phyloP scores from a whole-genome alignment of 2,113 vertebrate species.

The Serinus canaria region DNA sequence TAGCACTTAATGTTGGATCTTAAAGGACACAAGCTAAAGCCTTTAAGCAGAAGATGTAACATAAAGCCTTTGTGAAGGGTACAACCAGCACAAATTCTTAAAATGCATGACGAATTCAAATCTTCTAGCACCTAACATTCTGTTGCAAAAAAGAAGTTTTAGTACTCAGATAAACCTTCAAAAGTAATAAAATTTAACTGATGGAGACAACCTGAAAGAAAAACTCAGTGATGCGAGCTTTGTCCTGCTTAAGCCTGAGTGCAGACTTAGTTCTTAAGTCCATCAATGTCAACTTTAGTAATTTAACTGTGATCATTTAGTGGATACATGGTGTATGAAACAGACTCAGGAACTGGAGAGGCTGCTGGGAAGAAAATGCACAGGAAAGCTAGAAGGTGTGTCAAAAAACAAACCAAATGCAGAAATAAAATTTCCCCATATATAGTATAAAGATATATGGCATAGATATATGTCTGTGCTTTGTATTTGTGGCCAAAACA shows the following conservation, averaged over 20 bases:
- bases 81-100: not conserved
- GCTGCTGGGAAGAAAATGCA: not conserved
- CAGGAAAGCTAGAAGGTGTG: not conserved
- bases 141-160: not conserved
- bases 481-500: not conserved
- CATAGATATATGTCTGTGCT: not conserved
- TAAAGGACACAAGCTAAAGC: not conserved
- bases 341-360: not conserved
- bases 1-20: not conserved
- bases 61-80: not conserved
- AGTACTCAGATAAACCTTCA: not conserved
- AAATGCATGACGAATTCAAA: not conserved
- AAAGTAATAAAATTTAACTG: constrained; percentile 14
- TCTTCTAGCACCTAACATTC: not conserved
- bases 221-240: not conserved
- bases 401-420: not conserved
- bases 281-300: constrained; percentile 30
- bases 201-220: constrained; percentile 11
- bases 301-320: not conserved
- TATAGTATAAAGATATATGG: not conserved
- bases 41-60: not conserved
- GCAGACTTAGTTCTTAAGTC: constrained; percentile 3
- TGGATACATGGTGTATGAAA: not conserved
- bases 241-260: constrained; percentile 25
- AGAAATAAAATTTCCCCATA: not conserved